These are phyloP conservation scores for Simalia tracyae DNA, from an alignment of 2,797 vertebrate genomes.

Conservation along the genomic window DNA sequence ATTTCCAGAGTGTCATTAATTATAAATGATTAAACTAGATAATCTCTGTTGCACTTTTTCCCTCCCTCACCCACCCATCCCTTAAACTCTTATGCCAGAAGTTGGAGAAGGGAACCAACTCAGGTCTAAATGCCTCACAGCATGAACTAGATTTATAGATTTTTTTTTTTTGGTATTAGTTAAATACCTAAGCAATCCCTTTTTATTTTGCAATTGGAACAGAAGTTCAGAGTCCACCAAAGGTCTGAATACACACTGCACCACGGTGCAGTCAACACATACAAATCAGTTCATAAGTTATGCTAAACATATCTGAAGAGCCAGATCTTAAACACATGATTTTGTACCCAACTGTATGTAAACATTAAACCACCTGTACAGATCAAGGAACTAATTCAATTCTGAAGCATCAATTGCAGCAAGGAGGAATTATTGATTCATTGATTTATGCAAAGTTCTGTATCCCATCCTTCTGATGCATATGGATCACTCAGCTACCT, in stretches of 20 bases:
- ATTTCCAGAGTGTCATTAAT: slow-evolving; percentile 41
- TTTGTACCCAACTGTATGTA: background rate
- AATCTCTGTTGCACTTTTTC: background rate
- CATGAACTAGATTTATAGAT: slow-evolving; percentile 26
- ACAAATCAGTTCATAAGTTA: background rate
- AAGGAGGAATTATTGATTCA: background rate
- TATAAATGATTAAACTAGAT: background rate
- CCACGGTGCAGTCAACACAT: background rate
- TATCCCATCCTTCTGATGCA: background rate
- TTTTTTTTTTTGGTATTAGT: background rate
- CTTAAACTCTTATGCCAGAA: background rate
- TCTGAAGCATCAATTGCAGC: background rate
- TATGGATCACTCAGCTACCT: background rate
- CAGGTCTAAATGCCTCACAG: rapidly evolving
- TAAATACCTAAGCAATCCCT: background rate
- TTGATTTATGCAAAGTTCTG: background rate
- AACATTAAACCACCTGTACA: background rate
- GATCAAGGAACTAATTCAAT: background rate
- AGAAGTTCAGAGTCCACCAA: background rate
- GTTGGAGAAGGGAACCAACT: slow-evolving; percentile 18
- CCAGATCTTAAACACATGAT: background rate
- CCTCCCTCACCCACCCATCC: background rate
- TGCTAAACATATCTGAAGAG: background rate
- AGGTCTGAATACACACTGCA: background rate
- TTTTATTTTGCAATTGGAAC: background rate